These are phyloP conservation scores for Spilosoma lubricipeda DNA, from an alignment of 2,888 invertebrate genomes.

Conservation along the genomic window DNA sequence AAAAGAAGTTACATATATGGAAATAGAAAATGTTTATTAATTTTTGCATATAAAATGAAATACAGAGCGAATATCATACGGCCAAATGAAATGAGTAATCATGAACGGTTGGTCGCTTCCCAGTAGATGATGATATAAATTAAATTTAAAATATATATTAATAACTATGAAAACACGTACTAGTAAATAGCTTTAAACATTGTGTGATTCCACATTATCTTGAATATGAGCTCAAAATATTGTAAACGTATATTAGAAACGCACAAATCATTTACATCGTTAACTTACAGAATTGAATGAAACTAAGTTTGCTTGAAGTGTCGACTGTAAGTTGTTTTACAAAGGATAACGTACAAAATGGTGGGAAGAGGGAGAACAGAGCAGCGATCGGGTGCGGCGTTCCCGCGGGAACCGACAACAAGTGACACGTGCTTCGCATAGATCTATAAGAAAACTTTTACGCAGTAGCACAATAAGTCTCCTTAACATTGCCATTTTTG, in stretches of 20 bases:
- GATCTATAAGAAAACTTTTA: conserved; percentile 3
- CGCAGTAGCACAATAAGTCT: conserved; percentile 6
- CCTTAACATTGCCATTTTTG: not conserved
- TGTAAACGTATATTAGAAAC: not conserved
- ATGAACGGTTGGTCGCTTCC: not conserved
- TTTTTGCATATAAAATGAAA: not conserved
- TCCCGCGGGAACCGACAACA: conserved; percentile 12
- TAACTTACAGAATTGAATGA: conserved; percentile 19
- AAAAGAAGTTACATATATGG: too few relatives aligned
- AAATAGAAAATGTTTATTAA: not conserved
- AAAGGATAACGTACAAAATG: conserved; percentile 24
- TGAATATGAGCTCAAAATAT: not conserved
- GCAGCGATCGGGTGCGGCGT: not conserved
- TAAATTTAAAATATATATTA: not conserved
- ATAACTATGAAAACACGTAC: not conserved
- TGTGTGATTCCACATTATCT: not conserved
- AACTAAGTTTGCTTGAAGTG: conserved; percentile 13
- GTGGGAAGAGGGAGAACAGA: conserved; percentile 7
- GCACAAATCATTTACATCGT: conserved; percentile 6
- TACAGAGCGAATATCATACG: not conserved
- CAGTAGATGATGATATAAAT: not conserved
- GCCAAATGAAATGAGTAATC: not conserved
- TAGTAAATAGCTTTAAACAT: not conserved
- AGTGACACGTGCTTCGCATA: conserved; percentile 17
- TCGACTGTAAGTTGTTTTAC: conserved; percentile 13